A percentile compares a stretch with the other conserved stretches of the same genome.
Evolutionary conservation across 2,797 vertebrate genomes (phyloP).

Genomic region (Ficedula albicollis): DNA sequence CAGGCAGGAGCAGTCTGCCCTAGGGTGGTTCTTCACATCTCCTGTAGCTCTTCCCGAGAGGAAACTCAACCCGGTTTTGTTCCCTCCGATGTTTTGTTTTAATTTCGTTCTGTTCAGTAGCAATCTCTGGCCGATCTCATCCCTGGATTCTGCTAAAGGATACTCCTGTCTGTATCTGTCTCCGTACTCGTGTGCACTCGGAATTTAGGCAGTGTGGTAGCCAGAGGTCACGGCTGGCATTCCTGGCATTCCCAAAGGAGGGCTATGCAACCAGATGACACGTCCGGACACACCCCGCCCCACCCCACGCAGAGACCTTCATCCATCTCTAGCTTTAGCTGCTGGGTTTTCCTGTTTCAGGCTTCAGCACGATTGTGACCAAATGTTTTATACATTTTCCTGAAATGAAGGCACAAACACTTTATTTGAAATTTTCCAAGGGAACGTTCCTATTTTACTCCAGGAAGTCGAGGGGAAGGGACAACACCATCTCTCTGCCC

Average conservation of each 20-base stretch:
- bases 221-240: not conserved
- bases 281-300: slow-evolving; percentile 56
- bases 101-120: not conserved
- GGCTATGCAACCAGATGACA: slow-evolving; percentile 92
- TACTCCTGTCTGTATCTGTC: slow-evolving; percentile 8
- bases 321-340: slow-evolving; percentile 83
- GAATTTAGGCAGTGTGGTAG: not conserved
- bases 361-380: slow-evolving; percentile 92
- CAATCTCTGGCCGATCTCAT: slow-evolving; percentile 39
- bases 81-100: not conserved
- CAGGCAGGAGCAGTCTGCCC: not conserved
- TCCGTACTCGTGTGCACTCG: slow-evolving; percentile 4
- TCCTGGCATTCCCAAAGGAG: slow-evolving; percentile 62
- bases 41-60: slow-evolving; percentile 32
- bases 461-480: slow-evolving; percentile 40
- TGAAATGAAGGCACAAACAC: slow-evolving; percentile 86
- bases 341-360: slow-evolving; percentile 81
- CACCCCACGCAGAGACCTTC: slow-evolving; percentile 50
- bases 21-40: not conserved
- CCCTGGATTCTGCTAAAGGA: slow-evolving; percentile 52
- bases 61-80: not conserved
- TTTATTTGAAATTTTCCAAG: slow-evolving; percentile 70
- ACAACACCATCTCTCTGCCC: slow-evolving; percentile 43
- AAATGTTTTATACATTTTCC: slow-evolving; percentile 86
- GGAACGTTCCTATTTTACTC: not conserved